These are phyloP conservation scores for Premnoplex brunnescens DNA, from an alignment of 2,797 vertebrate species.

Conservation along the genomic window DNA sequence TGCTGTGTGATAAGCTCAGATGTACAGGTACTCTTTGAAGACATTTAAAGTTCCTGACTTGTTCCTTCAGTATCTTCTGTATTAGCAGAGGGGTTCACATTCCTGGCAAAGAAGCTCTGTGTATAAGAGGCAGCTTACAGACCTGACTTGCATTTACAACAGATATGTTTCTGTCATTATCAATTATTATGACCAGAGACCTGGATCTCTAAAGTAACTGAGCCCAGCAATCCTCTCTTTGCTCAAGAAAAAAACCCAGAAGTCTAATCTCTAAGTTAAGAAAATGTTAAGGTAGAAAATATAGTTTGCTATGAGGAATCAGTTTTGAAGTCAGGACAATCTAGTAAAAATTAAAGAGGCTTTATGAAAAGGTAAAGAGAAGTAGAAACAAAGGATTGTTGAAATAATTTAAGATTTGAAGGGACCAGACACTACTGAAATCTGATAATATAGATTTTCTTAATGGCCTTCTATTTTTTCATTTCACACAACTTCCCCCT, in stretches of 20 bases:
- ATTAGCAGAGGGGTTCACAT: not conserved
- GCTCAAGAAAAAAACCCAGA: not conserved
- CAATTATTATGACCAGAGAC: not conserved
- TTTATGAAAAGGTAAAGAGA: not conserved
- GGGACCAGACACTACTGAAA: not conserved
- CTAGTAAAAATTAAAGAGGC: not conserved
- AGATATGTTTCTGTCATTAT: not conserved
- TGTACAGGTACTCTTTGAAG: not conserved
- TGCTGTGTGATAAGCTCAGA: not conserved
- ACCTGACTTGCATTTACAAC: not conserved
- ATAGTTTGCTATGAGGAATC: not conserved
- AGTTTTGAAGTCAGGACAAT: not conserved
- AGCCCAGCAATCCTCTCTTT: not conserved
- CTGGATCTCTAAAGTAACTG: not conserved
- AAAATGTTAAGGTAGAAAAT: not conserved
- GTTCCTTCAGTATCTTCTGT: not conserved
- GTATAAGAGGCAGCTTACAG: not conserved
- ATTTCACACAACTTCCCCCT: not conserved
- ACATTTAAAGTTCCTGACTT: not conserved
- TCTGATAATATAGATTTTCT: not conserved
- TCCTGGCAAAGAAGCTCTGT: not conserved
- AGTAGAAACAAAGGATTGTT: not conserved
- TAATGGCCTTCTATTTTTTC: not conserved
- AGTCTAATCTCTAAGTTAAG: not conserved
- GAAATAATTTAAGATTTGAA: not conserved